phyloP scores from a whole-genome alignment of 92 coral and sea anemone genomes.

The Parazoanthus swiftii region DNA sequence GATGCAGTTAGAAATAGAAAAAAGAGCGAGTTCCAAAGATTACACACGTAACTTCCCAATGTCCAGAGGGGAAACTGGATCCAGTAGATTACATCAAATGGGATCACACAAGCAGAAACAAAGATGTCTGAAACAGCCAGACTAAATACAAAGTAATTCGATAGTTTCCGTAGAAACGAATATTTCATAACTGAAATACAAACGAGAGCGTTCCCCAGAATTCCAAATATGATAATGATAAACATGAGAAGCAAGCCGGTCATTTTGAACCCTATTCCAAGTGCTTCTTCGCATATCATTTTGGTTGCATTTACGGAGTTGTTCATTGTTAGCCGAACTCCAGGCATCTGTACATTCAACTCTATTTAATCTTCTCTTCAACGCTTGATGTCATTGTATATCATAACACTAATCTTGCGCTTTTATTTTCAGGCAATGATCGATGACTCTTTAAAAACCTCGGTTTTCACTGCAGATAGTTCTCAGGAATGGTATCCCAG shows the following conservation, averaged over 20 bases:
- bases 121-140: slow-evolving; percentile 78
- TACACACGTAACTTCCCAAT: slow-evolving; percentile 64
- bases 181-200: slow-evolving; percentile 61
- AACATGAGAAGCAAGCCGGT: slow-evolving; percentile 67
- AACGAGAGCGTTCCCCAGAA: slow-evolving; percentile 71
- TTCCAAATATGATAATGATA: slow-evolving; percentile 46
- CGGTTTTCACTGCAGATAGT: not conserved
- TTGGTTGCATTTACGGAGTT: slow-evolving; percentile 27
- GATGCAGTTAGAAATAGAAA: slow-evolving; percentile 78
- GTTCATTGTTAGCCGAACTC: slow-evolving; percentile 27
- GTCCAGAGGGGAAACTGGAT: slow-evolving; percentile 78
- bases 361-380: not conserved
- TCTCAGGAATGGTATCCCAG: too few relatives aligned
- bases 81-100: slow-evolving; percentile 83
- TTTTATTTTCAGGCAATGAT: not conserved
- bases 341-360: slow-evolving; percentile 3
- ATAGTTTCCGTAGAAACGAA: slow-evolving; percentile 56
- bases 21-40: slow-evolving; percentile 81
- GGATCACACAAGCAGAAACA: slow-evolving; percentile 64
- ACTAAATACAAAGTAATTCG: slow-evolving; percentile 67
- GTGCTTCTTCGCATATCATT: slow-evolving; percentile 53
- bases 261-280: slow-evolving; percentile 55
- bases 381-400: not conserved
- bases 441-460: not conserved
- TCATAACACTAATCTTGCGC: not conserved